phyloP scores from a whole-genome alignment of 2,797 vertebrate species.

The Peromyscus attwateri region DNA sequence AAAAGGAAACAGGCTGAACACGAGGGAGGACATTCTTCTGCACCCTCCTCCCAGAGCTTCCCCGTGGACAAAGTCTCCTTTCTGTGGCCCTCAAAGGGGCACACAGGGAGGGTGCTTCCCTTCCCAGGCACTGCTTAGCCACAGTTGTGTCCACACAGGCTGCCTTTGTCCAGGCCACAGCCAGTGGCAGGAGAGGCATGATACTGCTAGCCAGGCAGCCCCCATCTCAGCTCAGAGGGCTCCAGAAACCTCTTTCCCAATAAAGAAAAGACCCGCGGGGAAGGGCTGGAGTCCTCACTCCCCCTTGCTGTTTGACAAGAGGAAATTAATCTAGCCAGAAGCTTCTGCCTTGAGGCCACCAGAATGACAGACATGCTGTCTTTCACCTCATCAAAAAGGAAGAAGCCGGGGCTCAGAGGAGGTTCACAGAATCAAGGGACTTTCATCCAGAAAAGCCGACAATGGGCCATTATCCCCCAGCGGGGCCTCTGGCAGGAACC shows the following conservation, averaged over 20 bases:
- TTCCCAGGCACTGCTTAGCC: conserved; percentile 60
- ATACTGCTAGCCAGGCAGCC: conserved; percentile 69
- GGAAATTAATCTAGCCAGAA: conserved; percentile 68
- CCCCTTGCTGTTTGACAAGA: neutral
- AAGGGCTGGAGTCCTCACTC: neutral
- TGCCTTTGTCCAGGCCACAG: conserved; percentile 69
- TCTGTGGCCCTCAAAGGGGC: conserved; percentile 72
- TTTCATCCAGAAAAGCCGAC: neutral
- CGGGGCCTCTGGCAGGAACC: neutral
- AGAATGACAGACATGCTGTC: neutral
- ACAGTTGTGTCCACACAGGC: conserved; percentile 78
- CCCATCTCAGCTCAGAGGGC: conserved; percentile 58
- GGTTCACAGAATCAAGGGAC: conserved; percentile 9
- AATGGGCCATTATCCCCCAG: neutral
- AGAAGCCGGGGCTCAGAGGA: neutral
- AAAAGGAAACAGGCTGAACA: neutral
- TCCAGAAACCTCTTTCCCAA: conserved; percentile 75
- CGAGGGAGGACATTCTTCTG: neutral
- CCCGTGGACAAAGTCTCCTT: conserved; percentile 77
- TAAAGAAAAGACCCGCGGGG: conserved; percentile 10
- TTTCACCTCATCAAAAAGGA: neutral
- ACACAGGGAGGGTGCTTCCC: conserved; percentile 59
- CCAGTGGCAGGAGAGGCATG: conserved; percentile 59
- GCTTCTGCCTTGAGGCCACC: conserved; percentile 64
- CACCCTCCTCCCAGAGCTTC: neutral